phyloP scores from a whole-genome alignment of 2,797 vertebrate genomes.

The Galagoides demidoff region DNA sequence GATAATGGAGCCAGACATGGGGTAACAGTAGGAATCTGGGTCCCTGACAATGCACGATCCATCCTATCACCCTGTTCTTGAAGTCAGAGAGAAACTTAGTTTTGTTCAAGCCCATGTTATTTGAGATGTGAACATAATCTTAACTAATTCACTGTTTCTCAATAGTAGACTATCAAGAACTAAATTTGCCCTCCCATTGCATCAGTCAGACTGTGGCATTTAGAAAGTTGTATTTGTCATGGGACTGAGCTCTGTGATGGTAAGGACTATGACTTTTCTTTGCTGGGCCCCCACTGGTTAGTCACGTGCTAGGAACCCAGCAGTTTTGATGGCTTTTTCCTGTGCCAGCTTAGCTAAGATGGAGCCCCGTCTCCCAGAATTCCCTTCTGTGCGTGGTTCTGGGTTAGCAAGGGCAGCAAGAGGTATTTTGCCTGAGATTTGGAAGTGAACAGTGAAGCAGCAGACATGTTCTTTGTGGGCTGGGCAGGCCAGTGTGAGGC shows the following conservation, averaged over 20 bases:
- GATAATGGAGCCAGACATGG: background rate
- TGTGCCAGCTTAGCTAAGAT: background rate
- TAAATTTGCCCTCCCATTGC: background rate
- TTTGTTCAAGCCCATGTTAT: background rate
- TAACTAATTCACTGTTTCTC: background rate
- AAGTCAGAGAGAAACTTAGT: background rate
- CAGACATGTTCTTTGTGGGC: background rate
- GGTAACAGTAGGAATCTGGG: background rate
- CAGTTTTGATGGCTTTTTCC: background rate
- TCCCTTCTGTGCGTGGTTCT: background rate
- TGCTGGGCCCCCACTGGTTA: background rate
- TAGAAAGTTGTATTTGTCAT: background rate
- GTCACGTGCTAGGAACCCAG: background rate
- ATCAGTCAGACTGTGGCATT: background rate
- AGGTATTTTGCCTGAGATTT: background rate
- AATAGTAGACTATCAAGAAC: background rate
- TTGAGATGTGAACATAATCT: background rate
- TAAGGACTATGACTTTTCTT: background rate
- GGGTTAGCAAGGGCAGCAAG: background rate
- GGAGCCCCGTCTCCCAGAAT: background rate
- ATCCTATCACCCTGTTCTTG: background rate
- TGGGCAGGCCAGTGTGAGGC: background rate
- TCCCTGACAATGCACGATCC: background rate
- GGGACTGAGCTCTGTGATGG: background rate
- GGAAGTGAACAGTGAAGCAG: background rate